Base-by-base conservation (phyloP, 2,113 vertebrate genomes). In the Nansenia antarctica region DNA sequence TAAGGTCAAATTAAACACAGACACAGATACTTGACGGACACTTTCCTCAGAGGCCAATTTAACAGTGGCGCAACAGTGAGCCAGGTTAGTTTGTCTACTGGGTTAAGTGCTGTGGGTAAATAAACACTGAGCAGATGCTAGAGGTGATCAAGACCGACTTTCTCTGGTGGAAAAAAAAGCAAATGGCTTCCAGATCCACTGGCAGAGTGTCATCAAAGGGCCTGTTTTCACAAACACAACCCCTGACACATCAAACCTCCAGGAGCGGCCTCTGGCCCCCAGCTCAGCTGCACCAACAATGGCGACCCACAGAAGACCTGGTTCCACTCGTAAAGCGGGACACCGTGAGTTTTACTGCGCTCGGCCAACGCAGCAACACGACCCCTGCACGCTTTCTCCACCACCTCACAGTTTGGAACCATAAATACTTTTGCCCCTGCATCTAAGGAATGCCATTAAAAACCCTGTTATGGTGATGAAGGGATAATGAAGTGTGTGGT, bases 91-190 rank as follows among this genome's bases (percentile, higher is more conserved):
- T 80, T 78, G 74, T 70, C 72, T 81, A 80, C 82, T 77, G 83
- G 75, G 66, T 82, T 82, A 86, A 85, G 77, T 83, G 75, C 72
- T 72, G 49, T 54, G 82, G 75, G 75, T 86, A 86, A 86, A 86
- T 85, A 89, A 89, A 86, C 87, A 87, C 73, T 72, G 73, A 82
- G 78, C 87, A 87, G 81, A 87, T 89, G 86, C 79, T 67, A 72
- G 76, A 67, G 82, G 81, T 84, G 78, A 83, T 72, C 69, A 74
- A 64, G 80, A 20, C 71, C 77, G 79, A 82, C 83, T 78, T 77
- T 89, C 78, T 61, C 82, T 71, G 66, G 68, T 57, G 9, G 20
- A 70, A 34, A 39, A 39, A 70, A 34, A 39, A 39, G 64, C 84
- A 85, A 87, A 88, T 87, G 85, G 84, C 78, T 87, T 87, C 88